Percentiles rank a stretch among this genome's conserved stretches.
Conservation (phyloP, 2,888 invertebrate species). For the Sinelater perroti region DNA sequence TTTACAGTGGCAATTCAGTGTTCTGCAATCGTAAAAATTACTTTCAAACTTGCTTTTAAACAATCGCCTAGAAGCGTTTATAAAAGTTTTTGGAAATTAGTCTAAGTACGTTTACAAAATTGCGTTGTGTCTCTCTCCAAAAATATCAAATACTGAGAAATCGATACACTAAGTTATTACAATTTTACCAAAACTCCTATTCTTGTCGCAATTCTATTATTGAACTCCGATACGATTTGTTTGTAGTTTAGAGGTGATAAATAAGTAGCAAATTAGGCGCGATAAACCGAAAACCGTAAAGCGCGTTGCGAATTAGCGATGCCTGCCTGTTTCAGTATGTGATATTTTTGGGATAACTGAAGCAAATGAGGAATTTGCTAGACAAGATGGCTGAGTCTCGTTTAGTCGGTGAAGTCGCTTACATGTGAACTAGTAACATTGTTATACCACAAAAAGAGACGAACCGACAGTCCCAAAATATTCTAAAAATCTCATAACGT, state of each 20-base stretch:
- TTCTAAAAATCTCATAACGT: slow-evolving; percentile 22
- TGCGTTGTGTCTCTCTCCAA: slow-evolving; percentile 14
- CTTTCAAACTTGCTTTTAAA: slow-evolving; percentile 10
- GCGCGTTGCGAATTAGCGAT: too few species aligned
- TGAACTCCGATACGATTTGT: too few species aligned
- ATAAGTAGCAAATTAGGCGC: too few species aligned
- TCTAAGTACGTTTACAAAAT: slow-evolving; percentile 9
- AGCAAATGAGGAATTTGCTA: slow-evolving; percentile 20
- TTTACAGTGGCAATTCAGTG: slow-evolving; percentile 37
- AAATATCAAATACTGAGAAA: slow-evolving; percentile 29
- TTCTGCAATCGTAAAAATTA: slow-evolving; percentile 11
- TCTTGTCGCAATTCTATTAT: slow-evolving; percentile 8
- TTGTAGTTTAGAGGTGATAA: too few species aligned
- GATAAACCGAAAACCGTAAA: too few species aligned
- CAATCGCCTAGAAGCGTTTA: slow-evolving; percentile 21
- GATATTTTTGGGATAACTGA: slow-evolving; percentile 29
- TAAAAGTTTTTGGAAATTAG: slow-evolving; percentile 14
- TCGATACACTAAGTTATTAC: slow-evolving; percentile 5
- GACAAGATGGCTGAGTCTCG: slow-evolving; percentile 3
- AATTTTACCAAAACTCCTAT: slow-evolving; percentile 14
- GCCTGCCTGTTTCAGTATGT: too few species aligned
- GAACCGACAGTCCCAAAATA: slow-evolving; percentile 32
- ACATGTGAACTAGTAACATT: slow-evolving; percentile 44
- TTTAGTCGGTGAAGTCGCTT: slow-evolving; percentile 27
- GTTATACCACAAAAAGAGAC: slow-evolving; percentile 32